Evolutionary conservation across 2,797 vertebrate species (phyloP).

Genomic region (Gallinago stenura): DNA sequence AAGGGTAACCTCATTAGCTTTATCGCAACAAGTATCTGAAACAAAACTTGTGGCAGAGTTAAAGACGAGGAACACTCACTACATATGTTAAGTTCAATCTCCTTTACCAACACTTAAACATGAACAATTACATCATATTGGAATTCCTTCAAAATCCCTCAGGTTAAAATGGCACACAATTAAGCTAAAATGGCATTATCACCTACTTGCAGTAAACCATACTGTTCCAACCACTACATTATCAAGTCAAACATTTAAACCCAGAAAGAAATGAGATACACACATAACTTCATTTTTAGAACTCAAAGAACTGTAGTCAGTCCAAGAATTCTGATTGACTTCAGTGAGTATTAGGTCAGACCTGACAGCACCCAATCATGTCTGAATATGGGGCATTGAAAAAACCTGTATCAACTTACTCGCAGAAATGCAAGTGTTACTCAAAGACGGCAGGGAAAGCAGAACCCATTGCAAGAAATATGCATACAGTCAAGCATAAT

Average conservation of each 20-base stretch:
- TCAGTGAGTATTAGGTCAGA: background rate
- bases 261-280: background rate
- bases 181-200: background rate
- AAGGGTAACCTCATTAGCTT: background rate
- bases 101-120: background rate
- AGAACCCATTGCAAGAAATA: background rate
- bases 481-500: background rate
- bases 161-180: background rate
- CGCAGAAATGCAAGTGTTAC: background rate
- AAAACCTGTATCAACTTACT: background rate
- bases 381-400: background rate
- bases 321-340: background rate
- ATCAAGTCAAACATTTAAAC: background rate
- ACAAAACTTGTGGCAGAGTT: background rate
- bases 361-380: background rate
- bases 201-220: background rate
- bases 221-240: background rate
- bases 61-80: background rate
- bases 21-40: background rate
- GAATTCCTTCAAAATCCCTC: background rate
- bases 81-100: background rate
- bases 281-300: background rate
- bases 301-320: background rate
- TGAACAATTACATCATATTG: background rate
- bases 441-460: background rate